Evolutionary conservation across 2,888 invertebrate species (phyloP).

Genomic region (Serrognathus titanus): DNA sequence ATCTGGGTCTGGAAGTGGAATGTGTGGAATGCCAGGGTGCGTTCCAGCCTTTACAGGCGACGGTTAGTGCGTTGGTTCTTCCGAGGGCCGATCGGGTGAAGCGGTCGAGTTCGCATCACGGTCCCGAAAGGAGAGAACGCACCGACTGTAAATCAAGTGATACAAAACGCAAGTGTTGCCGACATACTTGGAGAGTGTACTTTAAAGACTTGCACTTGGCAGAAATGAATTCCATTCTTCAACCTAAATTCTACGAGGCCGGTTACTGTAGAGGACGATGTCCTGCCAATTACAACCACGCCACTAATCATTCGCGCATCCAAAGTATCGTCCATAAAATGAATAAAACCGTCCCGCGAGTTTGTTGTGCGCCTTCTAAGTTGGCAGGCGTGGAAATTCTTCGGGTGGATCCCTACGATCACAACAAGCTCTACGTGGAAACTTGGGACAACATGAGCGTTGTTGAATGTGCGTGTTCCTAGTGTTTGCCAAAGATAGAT

Average conservation of each 20-base stretch:
- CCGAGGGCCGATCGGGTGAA: constrained; percentile 24
- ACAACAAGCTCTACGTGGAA: constrained; percentile 60
- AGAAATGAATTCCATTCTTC: constrained; percentile 53
- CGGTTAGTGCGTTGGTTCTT: constrained; percentile 42
- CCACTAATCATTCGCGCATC: constrained; percentile 67
- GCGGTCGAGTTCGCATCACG: constrained; percentile 31
- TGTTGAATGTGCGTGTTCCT: constrained; percentile 69
- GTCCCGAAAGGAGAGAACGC: constrained; percentile 45
- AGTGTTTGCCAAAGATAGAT: constrained; percentile 36
- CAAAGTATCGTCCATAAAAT: constrained; percentile 66
- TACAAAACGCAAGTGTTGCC: constrained; percentile 58
- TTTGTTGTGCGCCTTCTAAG: constrained; percentile 69
- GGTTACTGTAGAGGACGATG: constrained; percentile 69
- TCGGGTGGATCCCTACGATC: constrained; percentile 61
- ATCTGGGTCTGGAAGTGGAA: constrained; percentile 55
- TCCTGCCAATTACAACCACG: constrained; percentile 65
- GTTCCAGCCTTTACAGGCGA: constrained; percentile 43
- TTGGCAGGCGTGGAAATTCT: constrained; percentile 63
- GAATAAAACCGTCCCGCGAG: constrained; percentile 48
- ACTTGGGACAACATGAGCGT: constrained; percentile 70
- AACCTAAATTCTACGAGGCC: constrained; percentile 68
- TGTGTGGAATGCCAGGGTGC: constrained; percentile 51
- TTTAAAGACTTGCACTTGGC: constrained; percentile 59
- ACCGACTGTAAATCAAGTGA: constrained; percentile 52
- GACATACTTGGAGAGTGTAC: constrained; percentile 62